Evolutionary conservation across 2,888 invertebrate genomes (phyloP).

Genomic region (Podotricha telesiphe): DNA sequence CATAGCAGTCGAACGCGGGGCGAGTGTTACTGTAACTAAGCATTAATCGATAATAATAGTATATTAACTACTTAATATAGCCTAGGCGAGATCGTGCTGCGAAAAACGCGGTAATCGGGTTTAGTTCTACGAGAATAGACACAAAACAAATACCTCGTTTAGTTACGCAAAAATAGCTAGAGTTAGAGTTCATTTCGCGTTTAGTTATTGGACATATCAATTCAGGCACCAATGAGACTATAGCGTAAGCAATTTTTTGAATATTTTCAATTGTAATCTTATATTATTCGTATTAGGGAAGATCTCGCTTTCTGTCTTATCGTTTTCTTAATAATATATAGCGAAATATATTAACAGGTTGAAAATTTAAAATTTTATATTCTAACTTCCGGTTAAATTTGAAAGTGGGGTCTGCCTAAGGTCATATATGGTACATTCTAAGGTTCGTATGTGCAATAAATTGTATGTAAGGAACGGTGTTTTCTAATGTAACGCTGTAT

Average conservation of each 20-base stretch:
- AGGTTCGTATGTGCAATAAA: constrained; percentile 60
- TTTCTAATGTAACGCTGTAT: constrained; percentile 54
- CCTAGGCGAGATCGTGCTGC: constrained; percentile 63
- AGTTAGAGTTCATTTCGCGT: constrained; percentile 76
- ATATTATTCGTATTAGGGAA: constrained; percentile 53
- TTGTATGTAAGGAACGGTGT: constrained; percentile 59
- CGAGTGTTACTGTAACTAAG: constrained; percentile 79
- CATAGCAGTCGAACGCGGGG: constrained; percentile 80
- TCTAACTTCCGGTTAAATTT: not conserved
- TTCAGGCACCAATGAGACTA: constrained; percentile 81
- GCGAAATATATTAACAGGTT: constrained; percentile 16
- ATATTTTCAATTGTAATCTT: constrained; percentile 68
- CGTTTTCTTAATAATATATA: constrained; percentile 29
- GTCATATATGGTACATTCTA: constrained; percentile 48
- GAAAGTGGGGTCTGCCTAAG: constrained; percentile 51
- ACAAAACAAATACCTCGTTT: constrained; percentile 82
- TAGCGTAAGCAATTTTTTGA: constrained; percentile 75
- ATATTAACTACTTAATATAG: constrained; percentile 78
- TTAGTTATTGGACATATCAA: constrained; percentile 82
- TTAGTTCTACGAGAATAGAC: constrained; percentile 67
- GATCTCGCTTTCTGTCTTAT: constrained; percentile 41
- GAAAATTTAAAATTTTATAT: constrained; percentile 1
- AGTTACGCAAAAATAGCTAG: constrained; percentile 78
- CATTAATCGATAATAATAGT: constrained; percentile 83
- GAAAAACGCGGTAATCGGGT: constrained; percentile 8